Percentiles rank a stretch among this genome's conserved stretches.
phyloP scores from a whole-genome alignment of 2,888 invertebrate genomes.

The Melangyna quadrimaculata region DNA sequence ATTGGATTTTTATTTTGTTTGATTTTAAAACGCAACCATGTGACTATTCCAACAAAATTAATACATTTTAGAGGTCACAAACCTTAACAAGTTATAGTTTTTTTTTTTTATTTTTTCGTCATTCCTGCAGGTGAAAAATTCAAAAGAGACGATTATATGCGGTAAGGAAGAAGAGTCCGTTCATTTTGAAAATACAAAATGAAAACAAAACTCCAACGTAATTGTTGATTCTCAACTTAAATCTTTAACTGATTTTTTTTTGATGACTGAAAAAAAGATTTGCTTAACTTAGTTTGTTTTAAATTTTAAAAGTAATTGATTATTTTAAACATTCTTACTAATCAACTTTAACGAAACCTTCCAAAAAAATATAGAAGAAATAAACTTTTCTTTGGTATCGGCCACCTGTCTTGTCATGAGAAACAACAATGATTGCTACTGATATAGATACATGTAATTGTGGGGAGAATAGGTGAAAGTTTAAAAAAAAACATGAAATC shows the following conservation, averaged over 20 bases:
- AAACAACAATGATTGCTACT: no score
- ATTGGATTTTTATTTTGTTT: background rate
- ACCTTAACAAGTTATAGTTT: background rate
- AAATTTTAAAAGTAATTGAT: background rate
- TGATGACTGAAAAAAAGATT: background rate
- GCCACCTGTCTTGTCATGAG: no score
- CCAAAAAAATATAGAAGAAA: no score
- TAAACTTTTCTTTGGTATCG: no score
- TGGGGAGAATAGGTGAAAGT: no score
- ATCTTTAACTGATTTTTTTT: background rate
- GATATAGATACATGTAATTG: no score
- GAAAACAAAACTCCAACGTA: background rate
- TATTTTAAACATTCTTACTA: background rate
- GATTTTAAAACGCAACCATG: background rate
- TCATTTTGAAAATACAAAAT: background rate
- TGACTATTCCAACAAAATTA: background rate
- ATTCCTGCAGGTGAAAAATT: background rate
- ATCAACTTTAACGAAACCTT: no score
- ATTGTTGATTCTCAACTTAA: background rate
- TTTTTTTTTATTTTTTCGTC: background rate
- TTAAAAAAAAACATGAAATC: no score
- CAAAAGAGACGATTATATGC: background rate
- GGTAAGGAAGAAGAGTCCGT: background rate
- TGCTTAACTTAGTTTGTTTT: background rate
- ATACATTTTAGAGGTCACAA: background rate